Conservation (phyloP, 2,797 vertebrate species). For the Synaphobranchus kaupii region DNA sequence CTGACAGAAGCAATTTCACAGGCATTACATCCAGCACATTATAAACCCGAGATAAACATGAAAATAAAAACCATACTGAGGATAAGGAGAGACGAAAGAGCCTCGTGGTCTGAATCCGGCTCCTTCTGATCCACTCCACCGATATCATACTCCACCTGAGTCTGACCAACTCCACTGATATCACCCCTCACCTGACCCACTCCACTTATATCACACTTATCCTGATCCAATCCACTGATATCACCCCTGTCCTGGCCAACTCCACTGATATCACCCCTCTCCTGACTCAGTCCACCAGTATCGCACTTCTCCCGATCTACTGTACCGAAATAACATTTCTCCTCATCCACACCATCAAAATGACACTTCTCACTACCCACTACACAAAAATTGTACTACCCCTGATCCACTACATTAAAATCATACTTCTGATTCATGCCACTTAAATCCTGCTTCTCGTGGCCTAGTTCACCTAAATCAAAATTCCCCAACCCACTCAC, state of each 20-base stretch:
- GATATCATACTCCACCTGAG: no score
- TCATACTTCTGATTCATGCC: neutral
- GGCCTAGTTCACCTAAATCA: neutral
- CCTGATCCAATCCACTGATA: neutral
- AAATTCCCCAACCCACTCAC: neutral
- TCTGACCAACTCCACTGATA: neutral
- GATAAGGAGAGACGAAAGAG: neutral
- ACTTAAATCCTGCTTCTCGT: neutral
- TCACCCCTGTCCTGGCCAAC: neutral
- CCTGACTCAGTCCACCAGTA: neutral
- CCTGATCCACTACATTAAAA: neutral
- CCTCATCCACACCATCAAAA: neutral
- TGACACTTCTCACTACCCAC: neutral
- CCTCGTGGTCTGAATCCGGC: no score
- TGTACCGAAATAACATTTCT: neutral
- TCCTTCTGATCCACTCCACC: no score
- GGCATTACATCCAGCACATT: neutral
- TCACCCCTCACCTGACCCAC: neutral
- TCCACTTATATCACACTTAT: neutral
- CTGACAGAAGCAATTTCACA: conserved; percentile 6
- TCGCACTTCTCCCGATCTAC: neutral
- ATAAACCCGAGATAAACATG: neutral
- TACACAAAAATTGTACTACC: neutral
- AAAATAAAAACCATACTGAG: neutral
- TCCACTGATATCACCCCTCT: neutral